Conservation (phyloP, 2,797 vertebrate species). For the Zalophus californianus region DNA sequence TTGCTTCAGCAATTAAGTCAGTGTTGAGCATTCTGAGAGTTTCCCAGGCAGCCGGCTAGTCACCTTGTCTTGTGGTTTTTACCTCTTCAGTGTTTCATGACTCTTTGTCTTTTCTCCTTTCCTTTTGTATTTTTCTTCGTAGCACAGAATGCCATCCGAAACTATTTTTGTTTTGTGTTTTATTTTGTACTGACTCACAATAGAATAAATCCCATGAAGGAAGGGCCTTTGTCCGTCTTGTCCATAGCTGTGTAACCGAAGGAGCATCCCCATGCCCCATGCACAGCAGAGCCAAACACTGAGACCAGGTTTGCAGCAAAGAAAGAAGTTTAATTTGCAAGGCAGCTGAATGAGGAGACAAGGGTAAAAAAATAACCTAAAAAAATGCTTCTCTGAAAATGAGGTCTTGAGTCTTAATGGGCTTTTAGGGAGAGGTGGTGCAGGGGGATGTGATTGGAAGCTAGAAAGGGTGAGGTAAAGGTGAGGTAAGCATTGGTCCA, state of each 20-base stretch:
- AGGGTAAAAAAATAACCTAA: not conserved
- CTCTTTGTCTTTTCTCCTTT: not conserved
- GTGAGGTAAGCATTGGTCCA: not conserved
- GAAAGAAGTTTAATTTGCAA: not conserved
- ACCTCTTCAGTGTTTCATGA: not conserved
- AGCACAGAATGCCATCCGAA: not conserved
- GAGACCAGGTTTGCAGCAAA: not conserved
- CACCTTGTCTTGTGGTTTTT: not conserved
- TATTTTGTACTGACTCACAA: not conserved
- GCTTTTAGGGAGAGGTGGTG: not conserved
- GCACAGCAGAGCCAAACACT: not conserved
- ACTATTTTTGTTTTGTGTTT: not conserved
- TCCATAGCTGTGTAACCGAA: not conserved
- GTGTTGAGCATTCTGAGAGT: not conserved
- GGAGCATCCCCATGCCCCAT: not conserved
- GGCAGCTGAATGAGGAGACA: not conserved
- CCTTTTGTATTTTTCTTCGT: not conserved
- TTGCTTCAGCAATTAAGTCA: not conserved
- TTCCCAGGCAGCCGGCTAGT: not conserved
- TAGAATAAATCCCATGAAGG: not conserved
- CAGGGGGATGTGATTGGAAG: not conserved
- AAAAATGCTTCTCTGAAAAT: not conserved
- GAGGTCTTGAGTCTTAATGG: not conserved
- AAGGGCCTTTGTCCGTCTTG: not conserved
- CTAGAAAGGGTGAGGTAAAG: not conserved